These are phyloP conservation scores for Cosmia pyralina DNA, from an alignment of 2,888 invertebrate genomes.

Conservation along the genomic window DNA sequence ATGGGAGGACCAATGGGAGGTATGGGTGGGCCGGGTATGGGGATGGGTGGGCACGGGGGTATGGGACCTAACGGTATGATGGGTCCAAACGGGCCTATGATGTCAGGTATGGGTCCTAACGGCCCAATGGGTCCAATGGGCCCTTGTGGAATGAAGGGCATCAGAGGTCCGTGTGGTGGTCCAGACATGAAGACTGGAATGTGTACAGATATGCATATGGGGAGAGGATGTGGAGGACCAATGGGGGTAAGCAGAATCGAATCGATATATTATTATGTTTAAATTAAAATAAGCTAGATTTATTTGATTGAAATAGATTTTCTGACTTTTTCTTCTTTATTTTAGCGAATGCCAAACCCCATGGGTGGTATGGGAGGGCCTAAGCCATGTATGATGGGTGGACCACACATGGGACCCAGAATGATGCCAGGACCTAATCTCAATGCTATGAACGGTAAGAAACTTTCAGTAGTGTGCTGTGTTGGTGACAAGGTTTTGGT, in stretches of 20 bases:
- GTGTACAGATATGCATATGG: constrained; percentile 89
- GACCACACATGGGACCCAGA: constrained; percentile 88
- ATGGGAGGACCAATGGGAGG: constrained; percentile 82
- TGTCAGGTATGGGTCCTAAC: constrained; percentile 85
- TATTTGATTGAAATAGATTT: not conserved
- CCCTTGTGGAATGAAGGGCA: constrained; percentile 88
- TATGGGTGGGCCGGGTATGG: constrained; percentile 80
- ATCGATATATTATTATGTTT: too few species aligned
- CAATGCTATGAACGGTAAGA: constrained; percentile 88
- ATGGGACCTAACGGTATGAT: constrained; percentile 88
- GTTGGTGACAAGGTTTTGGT: constrained; percentile 30
- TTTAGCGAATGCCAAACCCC: constrained; percentile 88
- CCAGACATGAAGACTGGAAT: constrained; percentile 88
- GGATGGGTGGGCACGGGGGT: constrained; percentile 80
- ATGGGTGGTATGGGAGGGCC: constrained; percentile 89
- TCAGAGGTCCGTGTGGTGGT: constrained; percentile 86
- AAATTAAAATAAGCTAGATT: not conserved
- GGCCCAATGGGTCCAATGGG: constrained; percentile 89
- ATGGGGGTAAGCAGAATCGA: constrained; percentile 84
- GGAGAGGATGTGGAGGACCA: constrained; percentile 87
- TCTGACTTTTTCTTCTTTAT: constrained; percentile 46
- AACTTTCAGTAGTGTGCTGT: constrained; percentile 37
- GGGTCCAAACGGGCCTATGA: constrained; percentile 89
- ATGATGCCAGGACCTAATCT: constrained; percentile 89
- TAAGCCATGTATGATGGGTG: constrained; percentile 89